Evolutionary conservation across 2,113 vertebrate species (phyloP).

Genomic region (Pungitius pungitius): DNA sequence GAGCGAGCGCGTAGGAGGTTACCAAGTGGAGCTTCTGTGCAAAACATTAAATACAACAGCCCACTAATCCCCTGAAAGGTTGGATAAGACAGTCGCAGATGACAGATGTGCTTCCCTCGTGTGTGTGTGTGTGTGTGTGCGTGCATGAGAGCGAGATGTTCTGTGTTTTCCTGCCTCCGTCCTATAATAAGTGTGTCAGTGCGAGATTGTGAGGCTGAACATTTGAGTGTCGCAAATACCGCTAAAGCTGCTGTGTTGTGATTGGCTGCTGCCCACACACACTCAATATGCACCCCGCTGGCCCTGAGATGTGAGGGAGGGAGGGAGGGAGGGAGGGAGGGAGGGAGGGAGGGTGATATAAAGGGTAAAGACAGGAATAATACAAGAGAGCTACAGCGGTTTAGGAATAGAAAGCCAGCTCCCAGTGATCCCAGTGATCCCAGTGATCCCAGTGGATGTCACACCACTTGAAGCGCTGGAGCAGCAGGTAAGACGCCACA

Average conservation of each 20-base stretch:
- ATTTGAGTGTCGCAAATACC: conserved; percentile 64
- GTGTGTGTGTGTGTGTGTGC: conserved; percentile 23
- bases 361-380: conserved; percentile 24
- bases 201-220: conserved; percentile 41
- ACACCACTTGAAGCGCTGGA: conserved; percentile 9
- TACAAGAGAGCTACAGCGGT: conserved; percentile 1
- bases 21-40: conserved; percentile 21
- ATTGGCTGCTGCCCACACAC: conserved; percentile 66
- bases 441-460: conserved; percentile 1
- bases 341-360: conserved; percentile 27
- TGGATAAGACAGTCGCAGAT: conserved; percentile 39
- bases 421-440: background rate
- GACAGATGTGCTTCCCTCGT: conserved; percentile 54
- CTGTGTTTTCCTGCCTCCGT: conserved; percentile 36
- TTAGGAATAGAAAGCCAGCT: background rate
- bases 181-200: conserved; percentile 50
- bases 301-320: conserved; percentile 24
- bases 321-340: background rate
- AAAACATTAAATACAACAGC: background rate
- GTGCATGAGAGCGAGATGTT: conserved; percentile 1
- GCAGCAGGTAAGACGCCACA: conserved; percentile 31
- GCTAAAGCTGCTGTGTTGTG: conserved; percentile 60
- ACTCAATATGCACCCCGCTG: conserved; percentile 53
- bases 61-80: conserved; percentile 50
- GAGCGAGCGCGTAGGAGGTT: conserved; percentile 12